These are phyloP conservation scores for Drosophila testacea DNA, from an alignment of 2,888 invertebrate genomes.

Conservation along the genomic window DNA sequence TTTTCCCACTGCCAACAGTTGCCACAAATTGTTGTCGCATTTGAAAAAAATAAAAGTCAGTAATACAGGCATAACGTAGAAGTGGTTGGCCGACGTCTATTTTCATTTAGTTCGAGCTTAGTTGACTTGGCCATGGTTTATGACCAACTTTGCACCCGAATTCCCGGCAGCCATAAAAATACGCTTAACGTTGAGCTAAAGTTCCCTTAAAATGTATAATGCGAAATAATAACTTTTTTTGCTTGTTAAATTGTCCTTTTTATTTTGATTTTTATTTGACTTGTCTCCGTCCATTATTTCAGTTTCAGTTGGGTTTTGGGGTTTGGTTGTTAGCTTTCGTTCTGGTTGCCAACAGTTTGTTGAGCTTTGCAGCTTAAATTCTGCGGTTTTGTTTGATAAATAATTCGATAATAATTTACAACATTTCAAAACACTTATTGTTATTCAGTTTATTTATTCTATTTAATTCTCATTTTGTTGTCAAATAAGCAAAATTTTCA, in stretches of 20 bases:
- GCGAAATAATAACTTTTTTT: conserved; percentile 58
- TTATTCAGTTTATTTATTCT: neutral
- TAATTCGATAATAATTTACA: neutral
- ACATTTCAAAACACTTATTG: neutral
- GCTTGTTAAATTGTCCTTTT: conserved; percentile 34
- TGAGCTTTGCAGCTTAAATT: conserved; percentile 8
- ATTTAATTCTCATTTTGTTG: neutral
- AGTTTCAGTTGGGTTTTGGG: conserved; percentile 28
- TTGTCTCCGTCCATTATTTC: conserved; percentile 61
- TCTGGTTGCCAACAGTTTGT: conserved; percentile 18
- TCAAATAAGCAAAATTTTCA: conserved; percentile 6
- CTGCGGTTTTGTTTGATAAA: neutral
- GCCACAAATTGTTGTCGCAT: conserved; percentile 62
- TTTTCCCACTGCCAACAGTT: conserved; percentile 28
- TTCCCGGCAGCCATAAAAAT: conserved; percentile 59
- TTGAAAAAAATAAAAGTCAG: conserved; percentile 22
- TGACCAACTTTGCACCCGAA: conserved; percentile 36
- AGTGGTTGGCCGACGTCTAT: conserved; percentile 23
- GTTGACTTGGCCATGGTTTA: conserved; percentile 55
- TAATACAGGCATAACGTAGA: neutral
- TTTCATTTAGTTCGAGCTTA: conserved; percentile 60
- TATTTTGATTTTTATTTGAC: conserved; percentile 56
- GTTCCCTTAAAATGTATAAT: conserved; percentile 61
- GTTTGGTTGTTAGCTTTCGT: conserved; percentile 28
- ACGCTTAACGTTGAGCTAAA: conserved; percentile 58